Percentiles rank a stretch among this genome's conserved stretches.
Conservation (phyloP, 2,797 vertebrate species). For the Onychomys torridus region DNA sequence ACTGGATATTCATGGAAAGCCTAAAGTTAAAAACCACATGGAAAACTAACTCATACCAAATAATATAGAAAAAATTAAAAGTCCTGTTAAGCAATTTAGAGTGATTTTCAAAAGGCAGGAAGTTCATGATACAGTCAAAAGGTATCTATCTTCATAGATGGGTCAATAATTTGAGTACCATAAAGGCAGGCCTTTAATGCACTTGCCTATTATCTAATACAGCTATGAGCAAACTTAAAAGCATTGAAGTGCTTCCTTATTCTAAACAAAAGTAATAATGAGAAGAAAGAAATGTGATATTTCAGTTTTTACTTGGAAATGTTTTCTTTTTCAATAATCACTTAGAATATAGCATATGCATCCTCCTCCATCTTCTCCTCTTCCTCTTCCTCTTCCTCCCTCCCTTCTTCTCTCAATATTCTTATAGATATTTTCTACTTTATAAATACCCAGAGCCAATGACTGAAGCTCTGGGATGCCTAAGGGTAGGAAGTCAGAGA, state of each 20-base stretch:
- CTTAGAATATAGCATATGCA: not conserved
- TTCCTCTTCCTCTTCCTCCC: not conserved
- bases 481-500: too few relatives aligned
- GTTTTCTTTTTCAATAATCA: not conserved
- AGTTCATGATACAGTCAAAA: not conserved
- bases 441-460: not conserved
- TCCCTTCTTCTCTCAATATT: not conserved
- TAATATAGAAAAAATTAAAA: not conserved
- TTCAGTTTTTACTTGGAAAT: not conserved
- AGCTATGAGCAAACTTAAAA: not conserved
- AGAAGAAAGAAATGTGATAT: not conserved
- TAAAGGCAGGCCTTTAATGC: not conserved
- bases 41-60: not conserved
- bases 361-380: not conserved
- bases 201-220: not conserved
- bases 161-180: not conserved
- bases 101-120: not conserved
- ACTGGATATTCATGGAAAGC: not conserved
- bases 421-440: not conserved
- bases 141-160: not conserved
- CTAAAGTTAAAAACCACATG: not conserved
- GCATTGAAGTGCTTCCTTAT: not conserved
- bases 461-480: not conserved
- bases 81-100: not conserved
- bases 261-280: not conserved